Base-by-base conservation (phyloP, 2,113 vertebrate genomes). In the Charina bottae region DNA sequence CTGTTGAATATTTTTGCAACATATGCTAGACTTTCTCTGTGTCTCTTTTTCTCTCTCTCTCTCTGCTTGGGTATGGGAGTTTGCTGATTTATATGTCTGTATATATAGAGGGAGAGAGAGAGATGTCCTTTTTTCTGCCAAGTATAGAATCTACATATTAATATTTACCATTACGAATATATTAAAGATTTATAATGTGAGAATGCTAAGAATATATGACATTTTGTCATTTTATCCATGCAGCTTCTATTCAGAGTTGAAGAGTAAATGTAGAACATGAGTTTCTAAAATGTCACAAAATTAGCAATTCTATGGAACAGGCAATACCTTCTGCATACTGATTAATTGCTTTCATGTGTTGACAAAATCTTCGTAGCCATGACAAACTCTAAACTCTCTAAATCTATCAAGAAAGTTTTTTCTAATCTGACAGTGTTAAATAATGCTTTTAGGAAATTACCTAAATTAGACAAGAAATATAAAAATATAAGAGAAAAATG, bases 271-370 rank as follows among this genome's bases (percentile, higher is more conserved):
- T 97, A 98, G 97, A 98, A 98, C 97, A 98, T 94, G 95, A 95
- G 94, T 97, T 97, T 96, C 95, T 96, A 95, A 97, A 97, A 97
- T 97, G 95, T 96, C 95, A 96, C 97, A 93, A 96, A 96, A 98
- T 98, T 99, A 98, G 97, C 98, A 98, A 98, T 97, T 98, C 98
- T 98, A 98, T 98, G 98, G 98, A 96, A 96, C 95, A 94, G 95
- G 97, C 96, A 97, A 95, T 96, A 94, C 97, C 97, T 96, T 96
- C 97, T 98, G 98, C 98, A 98, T 98, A 98, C 98, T 98, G 98
- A 99, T 98, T 97, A 96, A 97, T 97, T 96, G 96, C 97, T 97
- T 97, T 98, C 97, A 97, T 97, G 95, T 96, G 88, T 97, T 98
- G 98, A 98, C 97, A 98, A 97, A 97, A 98, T 97, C 98, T 98